A percentile compares a stretch with the other conserved stretches of the same genome.
phyloP scores from a whole-genome alignment of 2,797 vertebrate species.

The Thunnus albacares region DNA sequence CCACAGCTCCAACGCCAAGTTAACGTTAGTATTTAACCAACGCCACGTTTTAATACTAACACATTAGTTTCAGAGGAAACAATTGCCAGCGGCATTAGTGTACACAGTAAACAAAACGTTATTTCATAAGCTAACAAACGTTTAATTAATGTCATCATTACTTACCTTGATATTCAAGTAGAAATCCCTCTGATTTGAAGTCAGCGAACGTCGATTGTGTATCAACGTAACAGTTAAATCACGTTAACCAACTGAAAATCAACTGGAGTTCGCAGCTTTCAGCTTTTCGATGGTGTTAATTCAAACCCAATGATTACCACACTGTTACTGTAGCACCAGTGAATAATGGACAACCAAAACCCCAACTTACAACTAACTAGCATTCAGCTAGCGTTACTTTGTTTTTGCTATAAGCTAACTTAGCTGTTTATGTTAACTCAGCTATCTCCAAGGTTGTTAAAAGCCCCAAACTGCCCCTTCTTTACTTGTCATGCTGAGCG shows the following conservation, averaged over 20 bases:
- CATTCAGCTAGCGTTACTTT: conserved; percentile 4
- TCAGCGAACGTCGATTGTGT: not conserved
- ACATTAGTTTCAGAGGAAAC: not conserved
- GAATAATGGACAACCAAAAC: not conserved
- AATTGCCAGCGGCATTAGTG: not conserved
- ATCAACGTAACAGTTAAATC: not conserved
- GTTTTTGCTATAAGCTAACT: conserved; percentile 6
- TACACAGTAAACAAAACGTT: not conserved
- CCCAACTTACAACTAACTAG: not conserved
- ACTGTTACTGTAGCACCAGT: not conserved
- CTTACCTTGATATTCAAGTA: conserved; percentile 53
- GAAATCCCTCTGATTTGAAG: conserved; percentile 11
- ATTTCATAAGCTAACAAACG: not conserved
- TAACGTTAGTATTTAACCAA: not conserved
- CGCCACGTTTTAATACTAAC: not conserved
- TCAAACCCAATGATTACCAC: not conserved
- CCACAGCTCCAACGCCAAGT: not conserved
- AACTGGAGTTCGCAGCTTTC: not conserved
- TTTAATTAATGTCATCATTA: not conserved
- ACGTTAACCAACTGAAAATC: not conserved
- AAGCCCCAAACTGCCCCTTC: not conserved
- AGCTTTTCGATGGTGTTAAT: not conserved
- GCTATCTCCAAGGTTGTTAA: conserved; percentile 20
- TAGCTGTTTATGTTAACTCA: not conserved
- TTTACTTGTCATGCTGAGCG: conserved; percentile 54